Percentiles rank a stretch among this genome's conserved stretches.
These are phyloP conservation scores for Pelochelys cantorii DNA, from an alignment of 2,797 vertebrate species.

Conservation along the genomic window DNA sequence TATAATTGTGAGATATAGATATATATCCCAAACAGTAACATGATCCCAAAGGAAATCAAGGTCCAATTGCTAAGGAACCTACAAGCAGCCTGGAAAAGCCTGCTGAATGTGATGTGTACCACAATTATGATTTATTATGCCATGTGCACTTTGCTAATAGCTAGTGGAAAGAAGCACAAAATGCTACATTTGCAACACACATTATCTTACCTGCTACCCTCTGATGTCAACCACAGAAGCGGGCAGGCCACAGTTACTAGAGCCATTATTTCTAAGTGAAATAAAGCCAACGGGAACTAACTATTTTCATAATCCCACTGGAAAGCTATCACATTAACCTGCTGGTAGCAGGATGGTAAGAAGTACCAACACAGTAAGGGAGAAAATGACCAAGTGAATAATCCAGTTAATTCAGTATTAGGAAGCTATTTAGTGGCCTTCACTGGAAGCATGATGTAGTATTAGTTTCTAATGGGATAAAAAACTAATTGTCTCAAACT, in stretches of 20 bases:
- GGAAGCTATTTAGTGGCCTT: neutral
- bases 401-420: neutral
- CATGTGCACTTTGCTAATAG: neutral
- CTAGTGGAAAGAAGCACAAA: neutral
- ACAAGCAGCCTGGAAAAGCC: neutral
- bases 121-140: slow-evolving; percentile 11
- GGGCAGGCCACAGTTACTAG: neutral
- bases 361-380: neutral
- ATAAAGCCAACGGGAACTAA: fast-evolving
- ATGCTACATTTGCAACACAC: neutral
- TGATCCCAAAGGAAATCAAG: slow-evolving; percentile 27
- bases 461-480: neutral
- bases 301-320: fast-evolving
- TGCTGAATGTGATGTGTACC: neutral
- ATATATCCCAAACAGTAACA: neutral
- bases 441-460: neutral
- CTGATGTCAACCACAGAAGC: neutral
- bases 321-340: neutral
- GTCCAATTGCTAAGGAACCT: neutral
- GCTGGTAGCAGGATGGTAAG: neutral
- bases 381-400: neutral
- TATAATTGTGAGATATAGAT: neutral
- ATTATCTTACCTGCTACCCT: neutral
- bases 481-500: neutral
- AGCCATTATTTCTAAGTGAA: neutral